Base-by-base conservation (phyloP, 23 tunicate genomes). In the Trididemnum miniatum region DNA sequence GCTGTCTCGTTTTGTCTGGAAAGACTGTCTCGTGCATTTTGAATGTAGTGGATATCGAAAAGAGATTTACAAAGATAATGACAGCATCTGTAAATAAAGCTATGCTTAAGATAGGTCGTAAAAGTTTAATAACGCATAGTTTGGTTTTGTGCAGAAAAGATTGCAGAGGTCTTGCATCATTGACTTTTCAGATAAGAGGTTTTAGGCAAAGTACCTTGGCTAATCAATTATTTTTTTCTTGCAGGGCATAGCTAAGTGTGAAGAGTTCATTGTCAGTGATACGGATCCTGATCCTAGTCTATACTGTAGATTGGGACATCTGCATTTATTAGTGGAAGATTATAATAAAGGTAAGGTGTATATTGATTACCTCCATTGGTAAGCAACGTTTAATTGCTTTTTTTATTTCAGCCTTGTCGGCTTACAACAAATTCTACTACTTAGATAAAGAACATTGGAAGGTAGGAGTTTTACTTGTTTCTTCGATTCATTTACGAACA, bases 311-410 rank as follows among this genome's bases (percentile, higher is more conserved):
- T 57, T 92, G 62, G 97, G 97, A 24, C 91, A 92, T 72, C 71
- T 86, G 65, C 85, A 92, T 86, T 78, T 92, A 51, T 71, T 92
- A 27, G 37, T 78, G 5, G 90, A 86, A 74, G 97, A 92, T 54
- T 92, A 77, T 31, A 91, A 92, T 78, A 92, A 92, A 87, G 86
- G 91, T 74, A 39, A 79, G 85, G n/a, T n/a, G n/a, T n/a, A n/a
- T n/a, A n/a, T n/a, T n/a, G n/a, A n/a, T n/a, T n/a, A n/a, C n/a
- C n/a, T n/a, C n/a, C n/a, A n/a, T n/a, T n/a, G n/a, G n/a, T n/a
- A n/a, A n/a, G n/a, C n/a, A n/a, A n/a, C n/a, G n/a, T n/a, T n/a
- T 36, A 1, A 1, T 20, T 34, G 80, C 2, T 23, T n/a, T 33
- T 71, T 33, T 2, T 73, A 38, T 87, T 81, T 28, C 81, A 87